Conservation (phyloP, 2,888 invertebrate genomes). For the Onthophagus sagittarius region DNA sequence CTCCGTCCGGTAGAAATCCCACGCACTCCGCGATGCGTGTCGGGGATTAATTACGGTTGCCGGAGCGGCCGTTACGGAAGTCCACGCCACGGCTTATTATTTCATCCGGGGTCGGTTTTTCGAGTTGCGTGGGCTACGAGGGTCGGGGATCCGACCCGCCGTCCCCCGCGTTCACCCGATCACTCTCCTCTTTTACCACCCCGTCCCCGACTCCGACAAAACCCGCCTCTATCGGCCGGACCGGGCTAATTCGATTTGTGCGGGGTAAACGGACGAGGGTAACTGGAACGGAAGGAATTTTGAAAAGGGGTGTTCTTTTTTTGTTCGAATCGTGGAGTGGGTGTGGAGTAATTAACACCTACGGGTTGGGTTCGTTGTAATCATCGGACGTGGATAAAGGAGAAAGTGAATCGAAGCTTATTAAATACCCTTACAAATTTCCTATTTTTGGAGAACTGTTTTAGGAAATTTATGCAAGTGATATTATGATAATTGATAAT, state of each 20-base stretch:
- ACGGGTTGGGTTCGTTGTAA: not conserved
- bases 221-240: slow-evolving; percentile 14
- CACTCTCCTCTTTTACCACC: not conserved
- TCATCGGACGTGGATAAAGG: not conserved
- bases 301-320: not conserved
- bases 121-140: slow-evolving; percentile 3
- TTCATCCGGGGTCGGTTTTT: slow-evolving; percentile 17
- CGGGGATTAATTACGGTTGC: slow-evolving; percentile 26
- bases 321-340: not conserved
- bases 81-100: slow-evolving; percentile 25
- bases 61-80: slow-evolving; percentile 24
- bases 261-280: not conserved
- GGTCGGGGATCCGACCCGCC: not conserved
- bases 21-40: slow-evolving; percentile 26
- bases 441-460: not conserved
- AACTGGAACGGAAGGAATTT: not conserved
- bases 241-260: not conserved
- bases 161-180: not conserved
- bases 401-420: not conserved
- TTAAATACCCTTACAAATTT: not conserved
- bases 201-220: slow-evolving; percentile 5
- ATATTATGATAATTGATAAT: too few species aligned
- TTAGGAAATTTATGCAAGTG: too few species aligned
- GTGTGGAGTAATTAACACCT: not conserved
- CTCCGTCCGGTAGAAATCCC: slow-evolving; percentile 21